Conservation (phyloP, 1,140 invertebrate species). For the Thaumatotibia leucotreta region DNA sequence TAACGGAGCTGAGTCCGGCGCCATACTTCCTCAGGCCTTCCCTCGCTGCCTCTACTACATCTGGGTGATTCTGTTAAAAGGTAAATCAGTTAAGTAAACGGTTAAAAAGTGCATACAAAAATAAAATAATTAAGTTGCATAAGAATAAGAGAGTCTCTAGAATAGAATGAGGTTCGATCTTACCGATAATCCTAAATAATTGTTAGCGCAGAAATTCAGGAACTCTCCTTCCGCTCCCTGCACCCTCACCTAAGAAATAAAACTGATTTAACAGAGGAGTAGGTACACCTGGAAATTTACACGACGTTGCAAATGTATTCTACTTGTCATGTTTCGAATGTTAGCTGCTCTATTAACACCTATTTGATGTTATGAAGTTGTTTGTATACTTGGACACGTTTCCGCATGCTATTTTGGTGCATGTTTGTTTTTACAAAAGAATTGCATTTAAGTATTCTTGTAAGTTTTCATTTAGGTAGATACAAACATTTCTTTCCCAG, state of each 20-base stretch:
- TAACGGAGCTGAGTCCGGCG: constrained; percentile 92
- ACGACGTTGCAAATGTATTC: neutral
- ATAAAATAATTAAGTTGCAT: too few species aligned
- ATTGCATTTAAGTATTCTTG: too few species aligned
- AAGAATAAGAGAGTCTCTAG: neutral
- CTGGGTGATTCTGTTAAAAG: constrained; percentile 84
- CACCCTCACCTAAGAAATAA: constrained; percentile 78
- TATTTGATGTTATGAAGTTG: too few species aligned
- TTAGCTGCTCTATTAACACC: neutral
- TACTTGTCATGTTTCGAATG: neutral
- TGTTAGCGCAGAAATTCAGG: constrained; percentile 97
- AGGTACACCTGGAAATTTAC: neutral
- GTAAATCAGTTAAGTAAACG: too few species aligned
- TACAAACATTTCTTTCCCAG: too few species aligned
- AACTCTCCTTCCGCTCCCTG: constrained; percentile 80
- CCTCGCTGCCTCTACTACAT: constrained; percentile 88
- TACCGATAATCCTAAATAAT: constrained; percentile 93
- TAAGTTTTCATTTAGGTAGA: too few species aligned
- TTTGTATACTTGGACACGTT: too few species aligned
- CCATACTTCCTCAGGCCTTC: constrained; percentile 88
- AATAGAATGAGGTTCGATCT: constrained; percentile 27
- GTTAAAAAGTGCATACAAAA: too few species aligned
- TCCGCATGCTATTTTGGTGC: too few species aligned
- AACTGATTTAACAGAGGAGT: constrained; percentile 27
- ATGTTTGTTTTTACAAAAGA: too few species aligned